Conservation (phyloP, 2,888 invertebrate species). For the Spodoptera picta region DNA sequence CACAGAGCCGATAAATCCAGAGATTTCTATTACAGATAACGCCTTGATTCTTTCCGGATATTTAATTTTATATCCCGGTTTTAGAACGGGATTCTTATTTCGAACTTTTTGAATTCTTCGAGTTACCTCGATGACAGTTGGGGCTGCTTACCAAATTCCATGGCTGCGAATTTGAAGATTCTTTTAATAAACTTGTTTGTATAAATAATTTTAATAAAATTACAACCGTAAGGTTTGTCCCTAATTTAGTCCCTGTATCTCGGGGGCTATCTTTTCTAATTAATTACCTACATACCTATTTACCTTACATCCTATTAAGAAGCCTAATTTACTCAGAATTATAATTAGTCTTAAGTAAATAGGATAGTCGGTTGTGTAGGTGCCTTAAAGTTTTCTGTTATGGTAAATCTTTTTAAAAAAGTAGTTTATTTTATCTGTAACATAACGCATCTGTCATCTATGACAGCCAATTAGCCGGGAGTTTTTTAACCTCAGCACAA, state of each 20-base stretch:
- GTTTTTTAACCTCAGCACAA: too few relatives aligned
- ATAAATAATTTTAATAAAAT: too few relatives aligned
- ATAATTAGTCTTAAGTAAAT: conserved; percentile 10
- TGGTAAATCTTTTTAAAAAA: too few relatives aligned
- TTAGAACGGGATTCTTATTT: conserved; percentile 71
- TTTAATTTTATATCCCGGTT: conserved; percentile 83
- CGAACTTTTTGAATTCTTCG: conserved; percentile 63
- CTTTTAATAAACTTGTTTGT: neutral
- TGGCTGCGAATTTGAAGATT: neutral
- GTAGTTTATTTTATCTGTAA: too few relatives aligned
- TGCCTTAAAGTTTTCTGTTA: too few relatives aligned
- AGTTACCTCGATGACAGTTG: conserved; percentile 45
- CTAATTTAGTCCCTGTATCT: too few relatives aligned
- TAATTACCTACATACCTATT: neutral
- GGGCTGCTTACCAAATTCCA: neutral
- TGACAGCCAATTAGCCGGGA: too few relatives aligned
- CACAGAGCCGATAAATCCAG: conserved; percentile 84
- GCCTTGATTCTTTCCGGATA: conserved; percentile 84
- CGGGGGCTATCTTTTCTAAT: too few relatives aligned
- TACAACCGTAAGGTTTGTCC: too few relatives aligned
- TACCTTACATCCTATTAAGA: neutral
- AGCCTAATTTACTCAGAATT: neutral
- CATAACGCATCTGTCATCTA: too few relatives aligned
- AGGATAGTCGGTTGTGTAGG: neutral
- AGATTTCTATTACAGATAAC: conserved; percentile 87